A percentile compares a stretch with the other conserved stretches of the same genome.
phyloP scores from a whole-genome alignment of 2,797 vertebrate genomes.

The Danio jaintianensis region DNA sequence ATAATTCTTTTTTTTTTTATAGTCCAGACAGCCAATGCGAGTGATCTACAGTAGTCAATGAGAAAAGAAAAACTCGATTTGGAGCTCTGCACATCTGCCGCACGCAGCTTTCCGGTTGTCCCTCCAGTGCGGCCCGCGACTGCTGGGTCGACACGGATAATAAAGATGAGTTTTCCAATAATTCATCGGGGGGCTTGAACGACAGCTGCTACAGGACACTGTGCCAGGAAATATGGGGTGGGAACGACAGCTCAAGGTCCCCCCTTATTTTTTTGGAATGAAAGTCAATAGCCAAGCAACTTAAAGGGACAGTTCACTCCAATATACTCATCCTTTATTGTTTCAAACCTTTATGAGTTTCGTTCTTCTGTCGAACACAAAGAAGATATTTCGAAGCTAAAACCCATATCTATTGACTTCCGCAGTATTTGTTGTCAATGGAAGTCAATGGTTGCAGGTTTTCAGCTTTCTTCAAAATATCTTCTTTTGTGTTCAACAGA shows the following conservation, averaged over 20 bases:
- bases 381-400: too few species aligned
- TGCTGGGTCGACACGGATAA: constrained; percentile 29
- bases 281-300: constrained; percentile 46
- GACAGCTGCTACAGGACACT: constrained; percentile 31
- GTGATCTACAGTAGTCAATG: background rate
- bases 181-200: constrained; percentile 41
- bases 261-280: constrained; percentile 35
- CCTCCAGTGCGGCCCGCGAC: background rate
- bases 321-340: too few species aligned
- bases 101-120: background rate
- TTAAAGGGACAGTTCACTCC: background rate
- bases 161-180: constrained; percentile 48
- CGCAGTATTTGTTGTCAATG: too few species aligned
- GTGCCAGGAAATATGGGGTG: constrained; percentile 42
- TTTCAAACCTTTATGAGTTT: too few species aligned
- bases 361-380: too few species aligned
- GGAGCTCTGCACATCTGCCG: constrained; percentile 9
- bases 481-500: too few species aligned
- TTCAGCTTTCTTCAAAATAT: too few species aligned
- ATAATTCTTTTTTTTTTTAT: too few species aligned
- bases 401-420: too few species aligned
- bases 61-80: background rate
- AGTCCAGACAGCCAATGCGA: background rate
- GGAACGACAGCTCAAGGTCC: constrained; percentile 35
- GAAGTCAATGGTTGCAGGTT: too few species aligned